Evolutionary conservation across 2,113 vertebrate genomes (phyloP).

Genomic region (Tonatia bakeri): DNA sequence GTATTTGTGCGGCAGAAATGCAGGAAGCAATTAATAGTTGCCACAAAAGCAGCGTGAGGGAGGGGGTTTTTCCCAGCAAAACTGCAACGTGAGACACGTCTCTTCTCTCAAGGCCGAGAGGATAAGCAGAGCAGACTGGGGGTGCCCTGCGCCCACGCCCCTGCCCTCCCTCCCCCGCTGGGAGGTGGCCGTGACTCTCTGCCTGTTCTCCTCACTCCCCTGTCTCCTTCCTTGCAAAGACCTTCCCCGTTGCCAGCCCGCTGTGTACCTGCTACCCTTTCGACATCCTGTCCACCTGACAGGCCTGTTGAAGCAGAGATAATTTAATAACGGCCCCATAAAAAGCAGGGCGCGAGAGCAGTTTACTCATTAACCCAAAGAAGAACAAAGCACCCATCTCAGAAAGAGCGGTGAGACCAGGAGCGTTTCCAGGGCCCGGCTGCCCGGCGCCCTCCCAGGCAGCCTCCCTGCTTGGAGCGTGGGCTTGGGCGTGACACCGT

Average conservation of each 20-base stretch:
- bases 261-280: not conserved
- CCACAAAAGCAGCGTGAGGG: slow-evolving; percentile 70
- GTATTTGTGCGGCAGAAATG: slow-evolving; percentile 76
- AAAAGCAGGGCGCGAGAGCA: slow-evolving; percentile 9
- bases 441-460: not conserved
- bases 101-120: not conserved
- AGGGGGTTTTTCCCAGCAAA: slow-evolving; percentile 33
- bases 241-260: not conserved
- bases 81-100: not conserved
- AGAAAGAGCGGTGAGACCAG: not conserved
- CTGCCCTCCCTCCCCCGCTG: not conserved
- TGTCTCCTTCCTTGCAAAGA: not conserved
- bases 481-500: not conserved
- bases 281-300: not conserved
- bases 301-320: slow-evolving; percentile 34
- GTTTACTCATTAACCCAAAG: slow-evolving; percentile 43
- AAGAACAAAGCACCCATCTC: not conserved
- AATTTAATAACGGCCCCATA: slow-evolving; percentile 48
- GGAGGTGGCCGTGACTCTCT: not conserved
- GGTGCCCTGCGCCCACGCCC: not conserved
- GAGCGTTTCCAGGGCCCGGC: not conserved
- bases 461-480: not conserved
- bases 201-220: not conserved
- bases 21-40: slow-evolving; percentile 83
- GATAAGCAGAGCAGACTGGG: not conserved